A percentile compares a stretch with the other conserved stretches of the same genome.
These are phyloP conservation scores for Fragum fragum DNA, from an alignment of 2,888 invertebrate genomes.

Conservation along the genomic window DNA sequence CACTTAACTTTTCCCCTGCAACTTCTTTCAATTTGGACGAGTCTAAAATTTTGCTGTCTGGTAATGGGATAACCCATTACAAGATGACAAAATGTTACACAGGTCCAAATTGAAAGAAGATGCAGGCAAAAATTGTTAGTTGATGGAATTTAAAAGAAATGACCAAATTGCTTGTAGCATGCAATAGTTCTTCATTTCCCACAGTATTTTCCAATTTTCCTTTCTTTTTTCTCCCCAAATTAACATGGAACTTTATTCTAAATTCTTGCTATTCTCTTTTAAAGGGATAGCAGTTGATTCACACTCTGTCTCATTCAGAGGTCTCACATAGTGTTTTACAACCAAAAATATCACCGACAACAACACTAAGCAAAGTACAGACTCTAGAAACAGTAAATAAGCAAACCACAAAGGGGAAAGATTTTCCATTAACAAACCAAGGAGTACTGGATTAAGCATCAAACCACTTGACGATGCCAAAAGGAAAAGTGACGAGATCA, in stretches of 20 bases:
- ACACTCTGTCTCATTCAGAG: neutral
- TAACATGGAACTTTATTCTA: neutral
- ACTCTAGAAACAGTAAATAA: constrained; percentile 60
- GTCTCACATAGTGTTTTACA: constrained; percentile 50
- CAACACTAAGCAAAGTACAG: constrained; percentile 45
- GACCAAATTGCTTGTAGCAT: too few species aligned
- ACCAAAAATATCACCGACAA: constrained; percentile 49
- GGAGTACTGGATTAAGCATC: constrained; percentile 68
- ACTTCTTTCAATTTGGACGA: too few species aligned
- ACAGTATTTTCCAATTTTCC: too few species aligned
- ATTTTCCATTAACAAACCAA: constrained; percentile 70
- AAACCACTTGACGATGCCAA: constrained; percentile 60
- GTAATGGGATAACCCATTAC: too few species aligned
- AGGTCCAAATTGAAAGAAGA: too few species aligned
- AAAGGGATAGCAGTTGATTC: neutral
- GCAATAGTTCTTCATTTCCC: too few species aligned
- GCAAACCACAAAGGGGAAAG: constrained; percentile 64
- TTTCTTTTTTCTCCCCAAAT: neutral
- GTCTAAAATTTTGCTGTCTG: too few species aligned
- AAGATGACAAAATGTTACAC: too few species aligned
- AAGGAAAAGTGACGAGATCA: constrained; percentile 66
- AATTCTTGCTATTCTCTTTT: neutral
- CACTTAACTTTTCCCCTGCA: too few species aligned
- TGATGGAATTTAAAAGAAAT: too few species aligned
- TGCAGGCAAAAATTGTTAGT: too few species aligned